Conservation (phyloP, 2,888 invertebrate genomes). For the Pristionchus entomophagus region DNA sequence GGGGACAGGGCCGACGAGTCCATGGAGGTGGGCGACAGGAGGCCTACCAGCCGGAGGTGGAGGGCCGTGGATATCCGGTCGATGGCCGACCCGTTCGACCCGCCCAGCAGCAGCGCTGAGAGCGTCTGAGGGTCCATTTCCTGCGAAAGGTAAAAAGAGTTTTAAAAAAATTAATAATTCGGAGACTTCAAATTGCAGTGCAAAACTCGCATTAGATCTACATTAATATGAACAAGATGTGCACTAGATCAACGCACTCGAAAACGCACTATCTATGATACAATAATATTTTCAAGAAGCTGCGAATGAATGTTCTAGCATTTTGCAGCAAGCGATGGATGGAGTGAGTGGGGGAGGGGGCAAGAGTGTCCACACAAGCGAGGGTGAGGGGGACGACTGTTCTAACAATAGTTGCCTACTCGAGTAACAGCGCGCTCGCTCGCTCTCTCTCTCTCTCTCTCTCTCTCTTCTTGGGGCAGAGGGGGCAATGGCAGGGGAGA, state of each 20-base stretch:
- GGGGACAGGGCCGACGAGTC: constrained; percentile 36
- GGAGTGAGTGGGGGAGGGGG: neutral
- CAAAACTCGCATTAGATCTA: no score
- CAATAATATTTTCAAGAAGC: no score
- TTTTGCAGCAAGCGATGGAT: no score
- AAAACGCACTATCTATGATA: no score
- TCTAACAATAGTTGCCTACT: constrained; percentile 40
- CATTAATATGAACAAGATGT: no score
- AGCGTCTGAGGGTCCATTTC: constrained; percentile 44
- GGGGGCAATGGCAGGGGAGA: constrained; percentile 15
- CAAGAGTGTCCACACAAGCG: constrained; percentile 16
- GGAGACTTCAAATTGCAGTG: no score
- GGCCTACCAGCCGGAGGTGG: constrained; percentile 18
- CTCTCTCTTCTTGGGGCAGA: neutral
- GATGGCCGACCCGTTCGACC: constrained; percentile 31
- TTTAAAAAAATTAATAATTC: no score
- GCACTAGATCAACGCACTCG: no score
- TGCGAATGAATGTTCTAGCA: no score
- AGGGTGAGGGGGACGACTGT: neutral
- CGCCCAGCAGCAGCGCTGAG: neutral
- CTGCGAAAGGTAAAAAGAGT: neutral
- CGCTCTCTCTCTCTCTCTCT: neutral
- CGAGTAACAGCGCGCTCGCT: neutral
- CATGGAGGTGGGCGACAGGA: neutral
- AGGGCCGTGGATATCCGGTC: constrained; percentile 41